These are phyloP conservation scores for Pogoniulus pusillus DNA, from an alignment of 2,797 vertebrate species.

Conservation along the genomic window DNA sequence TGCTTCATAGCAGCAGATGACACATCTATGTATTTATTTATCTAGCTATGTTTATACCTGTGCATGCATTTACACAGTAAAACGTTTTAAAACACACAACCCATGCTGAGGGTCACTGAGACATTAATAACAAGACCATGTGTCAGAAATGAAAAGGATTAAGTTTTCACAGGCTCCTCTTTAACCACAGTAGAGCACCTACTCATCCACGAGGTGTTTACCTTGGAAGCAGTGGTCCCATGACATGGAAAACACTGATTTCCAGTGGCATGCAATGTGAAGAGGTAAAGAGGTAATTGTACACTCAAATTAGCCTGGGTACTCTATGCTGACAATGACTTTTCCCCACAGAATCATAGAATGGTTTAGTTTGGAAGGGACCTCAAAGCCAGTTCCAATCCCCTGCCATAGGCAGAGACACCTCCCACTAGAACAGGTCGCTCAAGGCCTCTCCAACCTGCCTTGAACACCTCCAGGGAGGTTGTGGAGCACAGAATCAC, in stretches of 20 bases:
- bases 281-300: background rate
- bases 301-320: background rate
- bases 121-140: background rate
- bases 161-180: background rate
- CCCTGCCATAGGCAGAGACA: no score
- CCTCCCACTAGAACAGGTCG: no score
- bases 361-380: no score
- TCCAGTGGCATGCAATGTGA: background rate
- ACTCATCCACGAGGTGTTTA: background rate
- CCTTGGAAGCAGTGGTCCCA: background rate
- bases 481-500: no score
- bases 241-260: background rate
- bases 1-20: background rate
- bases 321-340: background rate
- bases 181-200: background rate
- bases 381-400: no score
- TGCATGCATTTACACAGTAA: background rate
- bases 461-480: no score
- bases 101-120: background rate
- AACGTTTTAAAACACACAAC: background rate
- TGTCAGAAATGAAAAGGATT: background rate
- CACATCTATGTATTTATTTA: background rate
- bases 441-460: no score
- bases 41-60: background rate
- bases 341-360: no score